Evolutionary conservation across 2,797 vertebrate species (phyloP), one percentile per base, ranked within the genome.

Genomic region (Enteromius paludinosus): DNA sequence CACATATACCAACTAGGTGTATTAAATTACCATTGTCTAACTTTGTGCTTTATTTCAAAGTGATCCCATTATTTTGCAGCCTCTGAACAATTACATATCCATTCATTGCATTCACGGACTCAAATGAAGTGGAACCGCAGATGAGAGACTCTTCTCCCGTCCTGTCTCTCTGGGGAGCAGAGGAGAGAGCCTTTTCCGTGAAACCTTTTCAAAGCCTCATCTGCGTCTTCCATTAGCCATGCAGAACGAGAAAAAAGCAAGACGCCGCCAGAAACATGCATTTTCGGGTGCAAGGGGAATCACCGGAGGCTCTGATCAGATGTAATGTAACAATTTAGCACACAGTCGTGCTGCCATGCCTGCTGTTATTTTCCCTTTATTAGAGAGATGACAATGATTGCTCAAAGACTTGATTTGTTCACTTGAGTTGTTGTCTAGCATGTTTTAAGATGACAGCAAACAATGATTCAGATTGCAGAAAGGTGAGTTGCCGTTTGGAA

Each of bases 61-160:
- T 88, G 90, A 92, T 92, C 81, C 88, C 86, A 92, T 93, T 93
- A 93, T 90, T 90, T 84, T 74, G 91, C 83, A 86, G 89, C 89
- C 83, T 92, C 89, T 87, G 91, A 93, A 92, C 92, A 94, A 93
- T 94, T 92, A 91, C 87, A 90, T 86, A 89, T 90, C 85, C 87
- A 90, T 88, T 82, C 84, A 91, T 88, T 81, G 87, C 89, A 90
- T 92, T 93, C 89, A 90, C 84, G 77, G 91, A 83, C 89, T 90
- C 88, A 92, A 92, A 94, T 92, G 91, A 93, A 91, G 90, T 92
- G 91, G 91, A 93, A 93, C 87, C 59, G 80, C 92, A 92, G 91
- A 93, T 92, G 90, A 91, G 90, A 91, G 84, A 88, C 88, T 87
- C 87, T 86, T 78, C 72, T 89, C 49, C 80, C 78, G 56, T 79